Conservation (phyloP, 2,113 vertebrate genomes). For the Calyptommatus sinebrachiatus region DNA sequence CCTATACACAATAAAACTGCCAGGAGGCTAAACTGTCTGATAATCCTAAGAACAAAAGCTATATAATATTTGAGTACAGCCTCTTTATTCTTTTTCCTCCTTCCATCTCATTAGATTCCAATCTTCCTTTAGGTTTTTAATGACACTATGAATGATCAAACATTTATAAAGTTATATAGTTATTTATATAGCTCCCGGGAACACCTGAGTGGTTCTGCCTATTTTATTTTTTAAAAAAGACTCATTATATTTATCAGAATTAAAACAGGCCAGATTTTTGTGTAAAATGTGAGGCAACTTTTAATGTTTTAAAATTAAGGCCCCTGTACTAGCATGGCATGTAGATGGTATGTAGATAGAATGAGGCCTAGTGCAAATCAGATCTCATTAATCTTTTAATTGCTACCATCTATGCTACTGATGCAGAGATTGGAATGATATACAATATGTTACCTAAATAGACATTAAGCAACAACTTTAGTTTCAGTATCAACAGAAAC, state of each 20-base stretch:
- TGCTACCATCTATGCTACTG: constrained; percentile 2
- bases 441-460: not conserved
- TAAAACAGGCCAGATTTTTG: not conserved
- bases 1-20: not conserved
- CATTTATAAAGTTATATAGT: not conserved
- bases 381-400: not conserved
- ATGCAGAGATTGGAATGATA: not conserved
- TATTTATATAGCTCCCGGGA: not conserved
- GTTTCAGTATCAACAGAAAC: not conserved
- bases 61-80: constrained; percentile 4
- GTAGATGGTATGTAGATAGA: not conserved
- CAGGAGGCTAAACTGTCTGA: not conserved
- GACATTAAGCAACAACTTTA: constrained; percentile 24
- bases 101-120: not conserved
- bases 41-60: not conserved
- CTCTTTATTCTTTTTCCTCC: not conserved
- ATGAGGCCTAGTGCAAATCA: not conserved
- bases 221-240: too few species aligned
- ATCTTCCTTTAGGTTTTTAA: not conserved
- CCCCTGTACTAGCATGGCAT: not conserved
- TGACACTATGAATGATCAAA: not conserved
- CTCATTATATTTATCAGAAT: not conserved
- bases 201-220: too few species aligned
- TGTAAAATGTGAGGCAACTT: not conserved
- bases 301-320: not conserved